Conservation (phyloP, 64 coral and sea anemone genomes). For the Actinia equina region DNA sequence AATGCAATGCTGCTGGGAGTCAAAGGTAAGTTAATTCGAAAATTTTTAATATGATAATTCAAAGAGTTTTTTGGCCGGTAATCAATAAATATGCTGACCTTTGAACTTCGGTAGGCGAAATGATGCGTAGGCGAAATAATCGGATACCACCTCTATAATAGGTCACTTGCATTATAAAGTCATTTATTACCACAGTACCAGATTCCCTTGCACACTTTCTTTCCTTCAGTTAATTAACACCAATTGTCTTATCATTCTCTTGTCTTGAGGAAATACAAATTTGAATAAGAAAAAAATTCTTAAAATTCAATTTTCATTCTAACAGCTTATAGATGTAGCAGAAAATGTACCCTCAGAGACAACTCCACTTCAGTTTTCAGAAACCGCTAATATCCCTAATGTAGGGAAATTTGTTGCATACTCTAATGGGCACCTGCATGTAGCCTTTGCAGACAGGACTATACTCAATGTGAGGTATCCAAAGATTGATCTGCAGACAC, state of each 20-base stretch:
- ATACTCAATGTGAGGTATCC: slow-evolving; percentile 35
- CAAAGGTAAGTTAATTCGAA: not conserved
- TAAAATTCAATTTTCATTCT: not conserved
- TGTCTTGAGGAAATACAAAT: no score
- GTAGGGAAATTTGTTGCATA: slow-evolving; percentile 49
- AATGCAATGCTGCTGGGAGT: not conserved
- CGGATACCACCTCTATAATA: no score
- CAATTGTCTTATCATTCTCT: no score
- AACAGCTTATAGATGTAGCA: not conserved
- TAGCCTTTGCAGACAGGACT: slow-evolving; percentile 53
- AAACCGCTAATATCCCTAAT: slow-evolving; percentile 29
- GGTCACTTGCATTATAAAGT: no score
- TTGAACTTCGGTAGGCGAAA: no score
- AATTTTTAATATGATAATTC: not conserved
- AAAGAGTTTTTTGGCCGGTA: no score
- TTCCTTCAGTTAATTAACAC: no score
- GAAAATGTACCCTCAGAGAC: not conserved
- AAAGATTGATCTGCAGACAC: not conserved
- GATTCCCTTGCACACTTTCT: no score
- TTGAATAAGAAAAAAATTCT: no score
- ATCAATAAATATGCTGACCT: no score
- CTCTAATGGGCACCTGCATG: slow-evolving; percentile 52
- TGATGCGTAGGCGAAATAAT: no score
- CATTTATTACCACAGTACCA: no score
- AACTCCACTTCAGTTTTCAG: slow-evolving; percentile 7